Percentiles rank a stretch among this genome's conserved stretches.
These are phyloP conservation scores for Melinaea menophilus DNA, from an alignment of 2,888 invertebrate species.

Conservation along the genomic window DNA sequence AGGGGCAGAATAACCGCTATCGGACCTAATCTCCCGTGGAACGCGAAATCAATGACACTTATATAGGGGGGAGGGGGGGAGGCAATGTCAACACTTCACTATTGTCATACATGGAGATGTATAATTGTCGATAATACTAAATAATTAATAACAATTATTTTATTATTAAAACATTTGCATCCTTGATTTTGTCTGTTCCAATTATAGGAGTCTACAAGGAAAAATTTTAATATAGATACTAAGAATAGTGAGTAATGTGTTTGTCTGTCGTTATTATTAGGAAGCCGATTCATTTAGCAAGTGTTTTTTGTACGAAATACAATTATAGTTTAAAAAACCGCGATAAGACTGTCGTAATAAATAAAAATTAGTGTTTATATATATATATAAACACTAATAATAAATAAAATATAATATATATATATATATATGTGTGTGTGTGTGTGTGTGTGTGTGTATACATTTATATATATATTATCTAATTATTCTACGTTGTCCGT, in stretches of 20 bases:
- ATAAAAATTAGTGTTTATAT: too few relatives aligned
- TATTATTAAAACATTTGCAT: not conserved
- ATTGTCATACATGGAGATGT: conserved; percentile 37
- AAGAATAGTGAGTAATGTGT: conserved; percentile 15
- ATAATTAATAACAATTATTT: too few relatives aligned
- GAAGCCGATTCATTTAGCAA: conserved; percentile 5
- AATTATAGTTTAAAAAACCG: not conserved
- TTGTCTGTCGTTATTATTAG: conserved; percentile 2
- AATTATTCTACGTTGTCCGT: too few relatives aligned
- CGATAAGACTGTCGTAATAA: too few relatives aligned
- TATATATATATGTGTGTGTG: too few relatives aligned
- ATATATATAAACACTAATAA: too few relatives aligned
- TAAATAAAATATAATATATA: too few relatives aligned
- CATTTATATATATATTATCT: too few relatives aligned
- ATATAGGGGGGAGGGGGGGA: conserved; percentile 36
- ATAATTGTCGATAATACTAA: conserved; percentile 11
- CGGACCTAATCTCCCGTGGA: conserved; percentile 60
- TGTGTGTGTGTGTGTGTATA: too few relatives aligned
- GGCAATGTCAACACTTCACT: conserved; percentile 61
- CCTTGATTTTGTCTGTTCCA: not conserved
- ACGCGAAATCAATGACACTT: conserved; percentile 61
- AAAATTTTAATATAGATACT: conserved; percentile 9
- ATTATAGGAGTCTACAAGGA: not conserved
- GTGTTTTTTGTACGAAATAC: not conserved
- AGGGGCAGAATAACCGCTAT: conserved; percentile 50